Base-by-base conservation (phyloP, 2,888 invertebrate species). In the Plagiodera versicolora region DNA sequence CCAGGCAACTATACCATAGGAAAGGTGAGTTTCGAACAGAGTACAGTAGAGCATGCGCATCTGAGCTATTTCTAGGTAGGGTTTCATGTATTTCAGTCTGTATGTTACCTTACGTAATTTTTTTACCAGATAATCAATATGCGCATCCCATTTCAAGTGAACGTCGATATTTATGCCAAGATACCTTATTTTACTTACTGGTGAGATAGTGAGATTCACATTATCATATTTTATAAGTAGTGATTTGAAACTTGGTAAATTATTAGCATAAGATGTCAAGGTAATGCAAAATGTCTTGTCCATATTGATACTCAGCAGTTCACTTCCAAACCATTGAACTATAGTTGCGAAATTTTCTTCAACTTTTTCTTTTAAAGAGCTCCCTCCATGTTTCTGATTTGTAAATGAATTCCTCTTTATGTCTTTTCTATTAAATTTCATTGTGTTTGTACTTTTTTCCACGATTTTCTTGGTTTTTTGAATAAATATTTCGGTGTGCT, bases 41-140 rank as follows among this genome's bases (percentile, higher is more conserved):
- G 24, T 19, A 19, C 17, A 48, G 19, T 48, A 48, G 6, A 48
- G 48, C 48, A 48, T 19, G 14, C 48, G 48, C 48, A 48, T 48
- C 48, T 48, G 48, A 20, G 48, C 0, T 48, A 20, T 48, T 19
- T 48, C 20, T 48, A 48, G 19, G 48, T 20, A 24, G 19, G 48
- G 20, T 48, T 24, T 48, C 32, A 32, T 32, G 32, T 10, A 32
- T 32, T 32, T 32, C 9, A 32, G 11, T 32, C 9, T 32, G 9
- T 32, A 32, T 32, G 9, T 5, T 10, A 32, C 32, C 2, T 10
- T 8, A 10, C 32, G 32, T 10, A 32, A 11, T 2, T 32, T 32
- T 32, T 5, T 32, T 2, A 32, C 9, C 24, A 24, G 6, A 24
- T 24, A 24, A 24, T 24, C 24, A 6, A 24, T 24, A 24, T 24